These are phyloP conservation scores for Teleogryllus oceanicus DNA, from an alignment of 2,888 invertebrate species.

Conservation along the genomic window DNA sequence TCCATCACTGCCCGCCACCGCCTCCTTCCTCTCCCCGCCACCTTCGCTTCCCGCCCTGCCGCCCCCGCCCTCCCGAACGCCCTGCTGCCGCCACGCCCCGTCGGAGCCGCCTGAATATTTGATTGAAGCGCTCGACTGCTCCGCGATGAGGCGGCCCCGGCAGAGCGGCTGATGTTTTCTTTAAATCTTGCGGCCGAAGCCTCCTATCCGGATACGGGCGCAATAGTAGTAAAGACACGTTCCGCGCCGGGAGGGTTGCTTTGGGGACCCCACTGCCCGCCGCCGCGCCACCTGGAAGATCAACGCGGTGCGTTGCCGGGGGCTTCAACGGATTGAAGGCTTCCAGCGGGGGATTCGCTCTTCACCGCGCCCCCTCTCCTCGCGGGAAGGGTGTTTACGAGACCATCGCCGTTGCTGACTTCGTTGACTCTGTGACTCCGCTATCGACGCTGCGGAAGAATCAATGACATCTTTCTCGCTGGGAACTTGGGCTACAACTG, in stretches of 20 bases:
- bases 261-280: no score
- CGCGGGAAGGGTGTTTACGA: no score
- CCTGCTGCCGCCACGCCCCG: neutral
- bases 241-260: neutral
- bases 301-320: no score
- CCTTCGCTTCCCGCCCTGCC: neutral
- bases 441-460: no score
- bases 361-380: no score
- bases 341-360: no score
- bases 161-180: neutral
- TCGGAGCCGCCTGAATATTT: neutral
- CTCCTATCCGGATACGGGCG: neutral
- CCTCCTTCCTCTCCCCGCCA: neutral
- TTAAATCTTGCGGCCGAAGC: slow-evolving; percentile 18
- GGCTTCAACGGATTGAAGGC: no score
- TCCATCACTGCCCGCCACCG: neutral
- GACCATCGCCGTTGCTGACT: no score
- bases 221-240: slow-evolving; percentile 1
- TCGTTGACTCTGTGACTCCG: no score
- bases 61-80: neutral
- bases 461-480: no score
- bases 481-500: no score
- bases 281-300: no score
- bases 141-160: neutral
- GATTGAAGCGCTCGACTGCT: slow-evolving; percentile 5